phyloP scores from a whole-genome alignment of 2,888 invertebrate genomes.

The Cryptus viduatorius region DNA sequence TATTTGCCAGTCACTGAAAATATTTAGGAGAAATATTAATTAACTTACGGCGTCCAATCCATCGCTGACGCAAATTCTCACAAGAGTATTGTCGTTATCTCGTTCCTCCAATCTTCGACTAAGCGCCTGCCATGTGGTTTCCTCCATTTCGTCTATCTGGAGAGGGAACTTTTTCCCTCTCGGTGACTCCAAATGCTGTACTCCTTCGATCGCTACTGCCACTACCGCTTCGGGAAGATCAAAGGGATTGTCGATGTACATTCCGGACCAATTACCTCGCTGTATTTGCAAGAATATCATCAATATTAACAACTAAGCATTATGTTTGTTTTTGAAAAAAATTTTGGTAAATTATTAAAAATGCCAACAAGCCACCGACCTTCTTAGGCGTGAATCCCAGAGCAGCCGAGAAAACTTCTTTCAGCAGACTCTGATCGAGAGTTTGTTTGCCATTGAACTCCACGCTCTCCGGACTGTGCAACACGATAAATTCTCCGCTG shows the following conservation, averaged over 20 bases:
- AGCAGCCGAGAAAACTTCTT: conserved; percentile 90
- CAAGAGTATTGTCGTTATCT: conserved; percentile 88
- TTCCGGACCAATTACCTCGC: conserved; percentile 90
- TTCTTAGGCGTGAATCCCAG: conserved; percentile 91
- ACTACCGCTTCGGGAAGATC: conserved; percentile 90
- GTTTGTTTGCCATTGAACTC: conserved; percentile 89
- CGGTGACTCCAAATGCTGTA: conserved; percentile 81
- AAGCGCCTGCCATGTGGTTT: conserved; percentile 87
- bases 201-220: conserved; percentile 90
- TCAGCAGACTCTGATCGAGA: conserved; percentile 88
- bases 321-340: too few relatives aligned
- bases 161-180: conserved; percentile 87
- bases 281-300: conserved; percentile 77
- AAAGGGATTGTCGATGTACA: conserved; percentile 90
- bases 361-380: conserved; percentile 83
- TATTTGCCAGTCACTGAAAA: neutral
- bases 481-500: conserved; percentile 89
- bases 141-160: conserved; percentile 88
- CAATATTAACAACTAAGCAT: neutral
- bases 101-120: conserved; percentile 87
- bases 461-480: conserved; percentile 90
- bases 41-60: conserved; percentile 88
- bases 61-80: conserved; percentile 89
- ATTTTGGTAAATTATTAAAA: neutral
- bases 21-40: neutral